Base-by-base conservation (phyloP, 1,140 invertebrate species). In the Lordiphosa stackelbergi region DNA sequence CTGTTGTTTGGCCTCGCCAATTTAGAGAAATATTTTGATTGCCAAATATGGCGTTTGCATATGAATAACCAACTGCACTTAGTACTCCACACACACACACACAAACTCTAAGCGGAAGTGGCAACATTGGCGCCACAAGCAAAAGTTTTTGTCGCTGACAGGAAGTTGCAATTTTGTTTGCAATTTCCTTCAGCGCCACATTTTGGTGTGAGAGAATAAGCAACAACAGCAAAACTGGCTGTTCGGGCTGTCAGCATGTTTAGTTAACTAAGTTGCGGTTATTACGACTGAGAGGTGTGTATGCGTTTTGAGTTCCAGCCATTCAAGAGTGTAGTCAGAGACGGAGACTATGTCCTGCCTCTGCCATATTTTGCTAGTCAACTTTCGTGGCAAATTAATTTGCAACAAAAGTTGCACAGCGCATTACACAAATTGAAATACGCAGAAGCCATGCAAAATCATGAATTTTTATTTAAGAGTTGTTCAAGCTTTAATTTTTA, bases 141-240 rank as follows among this genome's bases (percentile, higher is more conserved):
- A 83, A 81, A 81, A 81, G 75, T 81, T 81, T 81, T 81, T 84
- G 77, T 84, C 77, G 77, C 73, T 84, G 77, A 78, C 77, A 83
- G 77, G 77, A 83, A 83, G 77, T 83, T 83, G 77, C 77, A 83
- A 83, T 83, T 83, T 84, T 83, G 77, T 83, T 83, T 83, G 77
- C 78, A 83, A 83, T 83, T 83, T 83, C 77, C 77, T 83, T 84
- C 73, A 73, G 64, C 58, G 74, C 24, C 75, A 73, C 74, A 79
- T 73, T 79, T 79, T 13, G 62, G 7, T 0, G 36, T 5, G 36
- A 3, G 10, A 22, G 11, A 28, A 22, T 5, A 12, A 34, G 42
- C 10, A 4, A 6, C 19, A 48, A 42, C 46, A 62, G 58, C 64
- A 51, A 46, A 38, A 51, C 37, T 34, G 38, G 64, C 45, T 37